phyloP scores from a whole-genome alignment of 2,113 vertebrate species.

The Perca flavescens region DNA sequence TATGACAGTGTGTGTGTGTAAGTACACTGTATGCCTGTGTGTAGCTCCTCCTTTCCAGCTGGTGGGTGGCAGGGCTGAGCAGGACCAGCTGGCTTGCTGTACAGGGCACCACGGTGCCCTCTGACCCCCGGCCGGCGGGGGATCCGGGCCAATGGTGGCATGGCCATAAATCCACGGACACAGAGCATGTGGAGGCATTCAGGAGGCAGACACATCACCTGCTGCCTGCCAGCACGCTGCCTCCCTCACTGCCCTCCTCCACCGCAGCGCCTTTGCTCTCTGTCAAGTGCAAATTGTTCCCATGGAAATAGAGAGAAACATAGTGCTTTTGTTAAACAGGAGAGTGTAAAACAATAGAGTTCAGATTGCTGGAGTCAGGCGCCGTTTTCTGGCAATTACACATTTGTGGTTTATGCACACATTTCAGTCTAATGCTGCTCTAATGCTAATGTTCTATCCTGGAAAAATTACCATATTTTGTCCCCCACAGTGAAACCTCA shows the following conservation, averaged over 20 bases:
- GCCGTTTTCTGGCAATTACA: slow-evolving; percentile 7
- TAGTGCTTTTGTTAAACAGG: slow-evolving; percentile 46
- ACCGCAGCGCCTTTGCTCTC: slow-evolving; percentile 65
- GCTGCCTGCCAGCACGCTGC: slow-evolving; percentile 67
- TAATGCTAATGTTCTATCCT: slow-evolving; percentile 19
- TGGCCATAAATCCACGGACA: slow-evolving; percentile 75
- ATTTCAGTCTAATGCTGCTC: slow-evolving; percentile 37
- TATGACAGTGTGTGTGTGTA: neutral
- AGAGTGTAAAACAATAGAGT: slow-evolving; percentile 42
- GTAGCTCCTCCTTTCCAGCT: slow-evolving; percentile 47
- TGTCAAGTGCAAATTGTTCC: slow-evolving; percentile 79
- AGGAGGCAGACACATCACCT: slow-evolving; percentile 74
- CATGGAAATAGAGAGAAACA: slow-evolving; percentile 69
- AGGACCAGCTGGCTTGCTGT: slow-evolving; percentile 76
- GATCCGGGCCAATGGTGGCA: slow-evolving; percentile 66
- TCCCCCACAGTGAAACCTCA: slow-evolving; percentile 48
- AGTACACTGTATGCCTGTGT: slow-evolving; percentile 15
- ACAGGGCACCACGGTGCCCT: slow-evolving; percentile 67
- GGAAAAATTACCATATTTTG: slow-evolving; percentile 43
- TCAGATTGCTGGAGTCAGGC: slow-evolving; percentile 25
- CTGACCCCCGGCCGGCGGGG: slow-evolving; percentile 63
- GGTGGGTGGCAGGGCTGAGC: slow-evolving; percentile 66
- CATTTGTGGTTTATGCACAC: slow-evolving; percentile 11
- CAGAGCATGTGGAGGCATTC: slow-evolving; percentile 80
- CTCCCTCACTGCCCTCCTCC: slow-evolving; percentile 57